These are phyloP conservation scores for Rhabdornis inornatus DNA, from an alignment of 2,113 vertebrate species.

Conservation along the genomic window DNA sequence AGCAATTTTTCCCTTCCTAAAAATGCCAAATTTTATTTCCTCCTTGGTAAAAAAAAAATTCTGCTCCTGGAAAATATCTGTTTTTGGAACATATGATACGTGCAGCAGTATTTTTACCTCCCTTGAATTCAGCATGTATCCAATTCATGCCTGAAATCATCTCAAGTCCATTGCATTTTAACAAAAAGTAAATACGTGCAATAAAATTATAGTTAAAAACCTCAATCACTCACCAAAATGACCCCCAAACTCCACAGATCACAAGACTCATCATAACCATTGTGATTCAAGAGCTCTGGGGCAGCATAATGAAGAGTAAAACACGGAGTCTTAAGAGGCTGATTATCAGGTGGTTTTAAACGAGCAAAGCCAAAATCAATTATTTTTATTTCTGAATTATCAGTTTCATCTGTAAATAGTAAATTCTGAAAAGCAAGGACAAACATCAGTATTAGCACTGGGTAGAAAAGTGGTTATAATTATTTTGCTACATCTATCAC, in stretches of 20 bases:
- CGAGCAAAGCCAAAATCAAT: conserved; percentile 98
- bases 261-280: conserved; percentile 95
- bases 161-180: not conserved
- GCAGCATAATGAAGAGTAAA: conserved; percentile 97
- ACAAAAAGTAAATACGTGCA: not conserved
- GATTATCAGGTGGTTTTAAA: conserved; percentile 95
- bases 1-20: not conserved
- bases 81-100: not conserved
- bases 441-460: not conserved
- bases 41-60: not conserved
- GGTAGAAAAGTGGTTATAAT: not conserved
- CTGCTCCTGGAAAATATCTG: not conserved
- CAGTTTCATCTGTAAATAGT: conserved; percentile 93
- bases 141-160: not conserved
- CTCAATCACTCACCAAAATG: conserved; percentile 86
- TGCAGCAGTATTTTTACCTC: not conserved
- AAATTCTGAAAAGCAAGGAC: conserved; percentile 83
- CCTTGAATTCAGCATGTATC: not conserved
- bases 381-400: conserved; percentile 96
- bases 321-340: conserved; percentile 95
- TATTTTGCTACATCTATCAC: not conserved
- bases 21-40: not conserved
- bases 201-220: not conserved
- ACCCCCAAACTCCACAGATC: conserved; percentile 98
- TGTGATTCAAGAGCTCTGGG: conserved; percentile 91